Evolutionary conservation across 2,797 vertebrate genomes (phyloP).

Genomic region (Sebastes nivosus): DNA sequence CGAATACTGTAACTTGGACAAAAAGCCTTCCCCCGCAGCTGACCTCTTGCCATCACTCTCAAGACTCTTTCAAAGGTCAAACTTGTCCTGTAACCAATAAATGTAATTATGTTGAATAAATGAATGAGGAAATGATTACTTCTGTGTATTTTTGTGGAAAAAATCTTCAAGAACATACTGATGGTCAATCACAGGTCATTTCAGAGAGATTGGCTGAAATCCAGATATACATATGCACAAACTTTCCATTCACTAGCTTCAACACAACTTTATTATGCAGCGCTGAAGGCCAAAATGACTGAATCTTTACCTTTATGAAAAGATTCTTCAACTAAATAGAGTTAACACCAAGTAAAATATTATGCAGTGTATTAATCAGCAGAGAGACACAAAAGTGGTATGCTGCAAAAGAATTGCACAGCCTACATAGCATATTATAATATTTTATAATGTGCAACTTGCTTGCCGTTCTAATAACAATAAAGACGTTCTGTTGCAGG

Average conservation of each 20-base stretch:
- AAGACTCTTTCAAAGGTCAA: neutral
- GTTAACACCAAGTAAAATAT: neutral
- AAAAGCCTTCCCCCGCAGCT: neutral
- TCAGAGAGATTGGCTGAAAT: neutral
- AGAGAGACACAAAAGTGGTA: neutral
- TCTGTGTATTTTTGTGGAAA: neutral
- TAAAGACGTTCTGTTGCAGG: neutral
- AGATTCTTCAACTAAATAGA: neutral
- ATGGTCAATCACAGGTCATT: neutral
- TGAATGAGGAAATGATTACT: neutral
- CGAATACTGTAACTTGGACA: neutral
- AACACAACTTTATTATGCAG: neutral
- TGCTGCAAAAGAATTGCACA: neutral
- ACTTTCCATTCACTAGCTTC: neutral
- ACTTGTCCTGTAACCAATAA: neutral
- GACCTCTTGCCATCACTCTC: neutral
- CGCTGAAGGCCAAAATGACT: neutral
- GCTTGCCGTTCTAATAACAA: neutral
- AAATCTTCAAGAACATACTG: neutral
- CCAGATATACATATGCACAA: too few relatives aligned
- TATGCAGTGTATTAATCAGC: neutral
- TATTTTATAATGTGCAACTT: neutral
- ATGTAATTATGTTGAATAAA: slow-evolving; percentile 11
- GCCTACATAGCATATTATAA: neutral
- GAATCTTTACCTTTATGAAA: neutral